Base-by-base conservation (phyloP, 2,113 vertebrate genomes). In the Rhegmatorhina hoffmannsi region DNA sequence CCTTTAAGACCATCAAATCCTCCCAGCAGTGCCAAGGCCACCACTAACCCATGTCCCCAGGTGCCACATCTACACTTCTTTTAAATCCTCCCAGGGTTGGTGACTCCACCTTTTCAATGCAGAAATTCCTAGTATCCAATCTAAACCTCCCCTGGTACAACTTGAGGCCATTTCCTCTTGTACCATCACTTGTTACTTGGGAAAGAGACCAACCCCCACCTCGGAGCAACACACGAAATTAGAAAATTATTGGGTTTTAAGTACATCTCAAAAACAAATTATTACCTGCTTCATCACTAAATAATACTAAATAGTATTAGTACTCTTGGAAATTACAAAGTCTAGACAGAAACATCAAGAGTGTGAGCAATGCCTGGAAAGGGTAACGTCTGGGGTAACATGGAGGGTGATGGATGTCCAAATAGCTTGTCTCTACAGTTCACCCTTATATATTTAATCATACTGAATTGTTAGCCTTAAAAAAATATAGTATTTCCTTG, bases 221-320 rank as follows among this genome's bases (percentile, higher is more conserved):
- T 77, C 11, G 17, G 21, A 43, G 8, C 66, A 55, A 55, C 3
- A 5, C 0, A 2, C 14, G 31, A 33, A 70, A 55, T 13, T 2
- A 58, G 38, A 36, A 78, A 46, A 63, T 8, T 2, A 34, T 18
- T 29, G 49, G 29, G 9, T 17, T 29, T 85, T 34, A 79, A 64
- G 23, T 14, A 46, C 40, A 33, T 36, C 60, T 58, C 38, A 72
- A 21, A 43, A 64, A 68, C 12, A 84, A 53, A 58, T 36, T 2
- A 38, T 25, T 58, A 36, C 44, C 67, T 86, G 25, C 24, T 80
- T 29, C 69, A 10, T 28, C 62, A 28, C 38, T 59, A 82, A 73
- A 34, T 34, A 69, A 64, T 3, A 18, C 8, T 23, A n/a, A 69
- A 49, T 7, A 70, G 4, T 40, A 63, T 13, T 33, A 26, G 40